Evolutionary conservation across 2,113 vertebrate genomes (phyloP).

Genomic region (Lepus timidus): DNA sequence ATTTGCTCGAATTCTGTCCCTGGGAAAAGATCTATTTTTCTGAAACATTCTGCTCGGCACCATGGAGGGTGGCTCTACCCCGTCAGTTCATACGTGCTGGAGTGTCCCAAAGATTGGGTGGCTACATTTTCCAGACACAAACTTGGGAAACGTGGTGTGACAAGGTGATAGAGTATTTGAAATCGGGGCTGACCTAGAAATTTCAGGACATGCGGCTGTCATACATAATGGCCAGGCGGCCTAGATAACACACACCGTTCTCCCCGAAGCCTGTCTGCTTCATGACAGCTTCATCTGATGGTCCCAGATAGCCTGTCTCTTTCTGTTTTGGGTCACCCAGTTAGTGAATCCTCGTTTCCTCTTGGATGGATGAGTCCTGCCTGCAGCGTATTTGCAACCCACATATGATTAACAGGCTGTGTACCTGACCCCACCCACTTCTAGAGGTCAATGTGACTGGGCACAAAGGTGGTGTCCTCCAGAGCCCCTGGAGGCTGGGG

Average conservation of each 20-base stretch:
- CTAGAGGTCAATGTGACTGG: neutral
- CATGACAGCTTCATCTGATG: conserved; percentile 69
- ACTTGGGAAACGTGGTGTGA: conserved; percentile 51
- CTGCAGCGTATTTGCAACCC: conserved; percentile 38
- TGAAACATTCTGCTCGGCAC: neutral
- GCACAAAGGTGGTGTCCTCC: rapidly evolving
- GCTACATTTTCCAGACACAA: conserved; percentile 34
- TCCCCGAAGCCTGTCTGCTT: conserved; percentile 50
- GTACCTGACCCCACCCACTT: neutral
- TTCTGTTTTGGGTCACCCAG: conserved; percentile 68
- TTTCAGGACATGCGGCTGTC: conserved; percentile 58
- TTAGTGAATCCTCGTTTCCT: conserved; percentile 64
- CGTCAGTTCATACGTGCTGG: neutral
- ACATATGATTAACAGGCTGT: conserved; percentile 49
- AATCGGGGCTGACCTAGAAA: conserved; percentile 76
- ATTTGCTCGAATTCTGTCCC: neutral
- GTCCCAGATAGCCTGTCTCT: conserved; percentile 58
- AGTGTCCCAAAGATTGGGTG: conserved; percentile 59
- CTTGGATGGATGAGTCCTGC: conserved; percentile 1
- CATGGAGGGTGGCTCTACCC: neutral
- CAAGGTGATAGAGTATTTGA: conserved; percentile 72
- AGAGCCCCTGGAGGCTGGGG: neutral
- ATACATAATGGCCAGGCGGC: conserved; percentile 65
- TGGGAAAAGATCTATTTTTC: neutral
- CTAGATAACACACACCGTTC: conserved; percentile 59